Conservation (phyloP, 2,113 vertebrate genomes). For the Quiscalus mexicanus region DNA sequence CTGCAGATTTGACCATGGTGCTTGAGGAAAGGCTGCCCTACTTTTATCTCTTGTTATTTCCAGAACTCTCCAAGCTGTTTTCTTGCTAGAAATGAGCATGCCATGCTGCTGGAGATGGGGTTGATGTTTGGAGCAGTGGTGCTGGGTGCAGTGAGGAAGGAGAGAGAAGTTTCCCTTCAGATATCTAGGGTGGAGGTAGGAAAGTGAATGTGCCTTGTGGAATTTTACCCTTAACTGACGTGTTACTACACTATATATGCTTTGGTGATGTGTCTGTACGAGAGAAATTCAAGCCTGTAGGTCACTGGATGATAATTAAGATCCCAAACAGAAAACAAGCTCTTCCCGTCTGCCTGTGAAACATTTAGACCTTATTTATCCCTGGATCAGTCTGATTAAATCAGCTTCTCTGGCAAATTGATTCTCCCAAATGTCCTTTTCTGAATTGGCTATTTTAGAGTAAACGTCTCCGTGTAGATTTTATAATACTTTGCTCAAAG, state of each 20-base stretch:
- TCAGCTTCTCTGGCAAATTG: neutral
- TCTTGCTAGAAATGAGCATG: neutral
- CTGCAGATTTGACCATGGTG: neutral
- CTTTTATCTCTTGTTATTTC: neutral
- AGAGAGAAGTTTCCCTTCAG: neutral
- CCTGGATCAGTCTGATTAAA: conserved; percentile 9
- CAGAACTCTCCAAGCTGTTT: neutral
- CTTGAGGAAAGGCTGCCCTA: neutral
- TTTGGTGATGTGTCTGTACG: neutral
- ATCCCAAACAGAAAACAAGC: neutral
- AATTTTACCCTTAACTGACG: neutral
- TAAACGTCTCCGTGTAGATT: neutral
- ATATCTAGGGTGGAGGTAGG: neutral
- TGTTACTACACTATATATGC: neutral
- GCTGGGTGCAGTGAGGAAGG: neutral
- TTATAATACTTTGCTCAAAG: neutral
- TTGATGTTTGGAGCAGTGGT: neutral
- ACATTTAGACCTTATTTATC: neutral
- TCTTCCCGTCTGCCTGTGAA: neutral
- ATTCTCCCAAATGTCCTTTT: neutral
- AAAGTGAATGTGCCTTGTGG: neutral
- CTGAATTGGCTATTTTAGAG: neutral
- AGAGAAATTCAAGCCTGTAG: neutral
- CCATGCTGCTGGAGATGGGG: neutral
- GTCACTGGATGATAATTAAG: neutral